A percentile compares a stretch with the other conserved stretches of the same genome.
Conservation (phyloP, 2,113 vertebrate genomes). For the Scomber japonicus region DNA sequence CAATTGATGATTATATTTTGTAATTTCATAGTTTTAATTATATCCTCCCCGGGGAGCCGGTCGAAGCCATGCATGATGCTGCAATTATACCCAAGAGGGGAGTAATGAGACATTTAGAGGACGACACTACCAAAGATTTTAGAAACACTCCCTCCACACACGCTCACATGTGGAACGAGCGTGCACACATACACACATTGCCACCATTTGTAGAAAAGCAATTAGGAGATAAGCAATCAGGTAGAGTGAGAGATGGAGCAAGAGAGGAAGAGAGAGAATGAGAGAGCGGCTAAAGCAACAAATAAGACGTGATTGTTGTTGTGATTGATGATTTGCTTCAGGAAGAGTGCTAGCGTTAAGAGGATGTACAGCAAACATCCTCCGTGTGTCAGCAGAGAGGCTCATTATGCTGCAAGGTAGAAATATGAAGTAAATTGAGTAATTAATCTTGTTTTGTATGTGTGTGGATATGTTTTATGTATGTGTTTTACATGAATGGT, state of each 20-base stretch:
- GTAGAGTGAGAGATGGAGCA: conserved; percentile 32
- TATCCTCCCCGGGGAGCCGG: conserved; percentile 39
- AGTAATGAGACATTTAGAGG: conserved; percentile 69
- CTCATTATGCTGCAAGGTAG: conserved; percentile 26
- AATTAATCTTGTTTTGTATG: conserved; percentile 26
- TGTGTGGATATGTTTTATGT: neutral
- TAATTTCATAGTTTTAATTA: conserved; percentile 66
- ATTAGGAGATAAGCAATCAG: conserved; percentile 77
- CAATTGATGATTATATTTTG: conserved; percentile 58
- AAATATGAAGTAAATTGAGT: conserved; percentile 32
- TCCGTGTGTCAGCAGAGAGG: conserved; percentile 36
- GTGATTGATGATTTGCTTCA: conserved; percentile 42
- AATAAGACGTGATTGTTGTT: conserved; percentile 49
- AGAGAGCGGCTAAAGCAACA: conserved; percentile 22
- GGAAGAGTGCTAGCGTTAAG: conserved; percentile 7
- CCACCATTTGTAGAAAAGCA: conserved; percentile 68
- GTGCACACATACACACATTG: conserved; percentile 21
- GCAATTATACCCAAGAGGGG: conserved; percentile 48
- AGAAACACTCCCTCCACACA: conserved; percentile 25
- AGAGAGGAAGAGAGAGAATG: conserved; percentile 14
- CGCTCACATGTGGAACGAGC: neutral
- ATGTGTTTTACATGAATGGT: conserved; percentile 8
- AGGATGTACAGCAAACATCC: conserved; percentile 34
- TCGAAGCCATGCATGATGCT: conserved; percentile 30
- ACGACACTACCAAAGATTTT: conserved; percentile 52